phyloP scores from a whole-genome alignment of 2,888 invertebrate genomes.

The Ectropis crepuscularia region DNA sequence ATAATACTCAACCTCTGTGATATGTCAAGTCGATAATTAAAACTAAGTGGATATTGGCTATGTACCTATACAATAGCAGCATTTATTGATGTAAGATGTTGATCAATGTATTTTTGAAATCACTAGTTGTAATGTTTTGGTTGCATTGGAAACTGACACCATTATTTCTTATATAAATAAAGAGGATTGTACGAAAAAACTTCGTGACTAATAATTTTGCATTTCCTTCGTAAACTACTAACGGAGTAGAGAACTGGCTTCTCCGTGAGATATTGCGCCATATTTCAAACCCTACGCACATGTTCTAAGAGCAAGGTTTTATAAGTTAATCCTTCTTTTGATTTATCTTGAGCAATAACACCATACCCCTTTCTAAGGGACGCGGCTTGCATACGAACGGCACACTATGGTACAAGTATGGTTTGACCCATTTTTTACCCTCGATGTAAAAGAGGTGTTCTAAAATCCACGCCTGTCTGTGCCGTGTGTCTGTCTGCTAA shows the following conservation, averaged over 20 bases:
- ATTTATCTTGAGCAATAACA: constrained; percentile 42
- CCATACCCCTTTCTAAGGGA: constrained; percentile 30
- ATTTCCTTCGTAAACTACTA: neutral
- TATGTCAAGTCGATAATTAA: too few relatives aligned
- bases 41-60: too few relatives aligned
- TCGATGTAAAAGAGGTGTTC: neutral
- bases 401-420: neutral
- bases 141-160: too few relatives aligned
- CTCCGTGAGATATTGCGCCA: constrained; percentile 54
- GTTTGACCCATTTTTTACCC: neutral
- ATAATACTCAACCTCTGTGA: too few relatives aligned
- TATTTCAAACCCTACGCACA: constrained; percentile 58
- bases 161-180: too few relatives aligned
- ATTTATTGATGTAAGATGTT: too few relatives aligned
- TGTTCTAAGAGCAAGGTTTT: constrained; percentile 52
- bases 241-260: neutral
- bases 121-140: too few relatives aligned
- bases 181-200: too few relatives aligned
- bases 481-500: too few relatives aligned
- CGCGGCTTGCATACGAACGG: constrained; percentile 22
- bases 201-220: too few relatives aligned
- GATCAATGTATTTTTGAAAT: too few relatives aligned
- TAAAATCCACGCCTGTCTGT: neutral
- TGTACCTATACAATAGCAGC: too few relatives aligned
- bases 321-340: constrained; percentile 45